phyloP scores from a whole-genome alignment of 2,888 invertebrate genomes.

The Steromphala cineraria region DNA sequence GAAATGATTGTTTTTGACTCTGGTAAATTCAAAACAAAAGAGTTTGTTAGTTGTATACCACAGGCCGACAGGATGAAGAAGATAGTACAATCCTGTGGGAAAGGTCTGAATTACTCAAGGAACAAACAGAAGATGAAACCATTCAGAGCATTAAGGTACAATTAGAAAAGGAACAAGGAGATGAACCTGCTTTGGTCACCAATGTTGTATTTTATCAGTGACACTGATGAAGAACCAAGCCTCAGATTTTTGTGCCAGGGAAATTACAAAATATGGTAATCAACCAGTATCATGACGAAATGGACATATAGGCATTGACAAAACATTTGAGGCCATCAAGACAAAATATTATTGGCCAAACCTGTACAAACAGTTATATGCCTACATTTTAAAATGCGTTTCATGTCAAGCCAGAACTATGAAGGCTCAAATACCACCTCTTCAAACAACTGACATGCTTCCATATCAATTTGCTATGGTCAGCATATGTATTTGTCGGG shows the following conservation, averaged over 20 bases:
- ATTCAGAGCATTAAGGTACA: background rate
- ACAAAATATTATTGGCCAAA: slow-evolving; percentile 22
- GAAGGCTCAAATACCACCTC: background rate
- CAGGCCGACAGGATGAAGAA: no score
- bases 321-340: slow-evolving; percentile 7
- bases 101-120: background rate
- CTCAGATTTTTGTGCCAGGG: background rate
- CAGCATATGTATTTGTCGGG: slow-evolving; percentile 27
- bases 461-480: slow-evolving; percentile 21
- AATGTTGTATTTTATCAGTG: background rate
- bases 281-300: slow-evolving; percentile 14
- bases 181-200: background rate
- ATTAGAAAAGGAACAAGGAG: background rate
- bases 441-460: background rate
- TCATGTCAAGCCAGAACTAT: slow-evolving; percentile 15
- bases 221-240: background rate
- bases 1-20: background rate
- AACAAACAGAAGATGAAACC: background rate
- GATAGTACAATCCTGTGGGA: no score
- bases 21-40: background rate
- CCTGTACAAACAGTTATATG: slow-evolving; percentile 6
- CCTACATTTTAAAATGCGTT: background rate
- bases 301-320: slow-evolving; percentile 9
- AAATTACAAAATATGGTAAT: background rate
- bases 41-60: background rate